Evolutionary conservation across 2,888 invertebrate species (phyloP).

Genomic region (Notodonta dromedarius): DNA sequence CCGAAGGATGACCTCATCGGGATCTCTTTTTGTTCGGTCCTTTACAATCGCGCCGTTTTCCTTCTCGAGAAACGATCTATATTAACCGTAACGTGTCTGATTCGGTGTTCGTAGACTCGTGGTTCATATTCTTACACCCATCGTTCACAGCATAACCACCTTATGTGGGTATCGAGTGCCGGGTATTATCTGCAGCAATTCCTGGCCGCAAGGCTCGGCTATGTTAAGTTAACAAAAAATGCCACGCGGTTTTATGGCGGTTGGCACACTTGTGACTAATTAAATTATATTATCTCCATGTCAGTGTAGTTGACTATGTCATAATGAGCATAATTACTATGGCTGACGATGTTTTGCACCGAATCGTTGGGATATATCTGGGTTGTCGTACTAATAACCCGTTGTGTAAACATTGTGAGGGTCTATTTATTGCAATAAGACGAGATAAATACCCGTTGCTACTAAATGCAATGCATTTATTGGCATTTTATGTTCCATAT

Average conservation of each 20-base stretch:
- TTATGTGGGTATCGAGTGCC: not conserved
- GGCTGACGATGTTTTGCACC: constrained; percentile 23
- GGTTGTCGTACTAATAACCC: not conserved
- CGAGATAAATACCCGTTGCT: constrained; percentile 8
- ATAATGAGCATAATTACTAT: constrained; percentile 35
- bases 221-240: constrained; percentile 18
- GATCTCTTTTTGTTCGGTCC: constrained; percentile 51
- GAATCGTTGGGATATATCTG: constrained; percentile 15
- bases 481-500: no score
- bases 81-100: not conserved
- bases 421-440: constrained; percentile 12
- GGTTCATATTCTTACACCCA: constrained; percentile 4
- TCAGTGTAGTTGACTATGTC: constrained; percentile 26
- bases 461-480: no score
- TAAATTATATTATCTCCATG: constrained; percentile 44
- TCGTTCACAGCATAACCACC: constrained; percentile 2
- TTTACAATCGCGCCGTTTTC: constrained; percentile 40
- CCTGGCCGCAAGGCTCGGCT: not conserved
- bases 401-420: not conserved
- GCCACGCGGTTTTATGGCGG: constrained; percentile 20
- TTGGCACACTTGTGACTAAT: constrained; percentile 38
- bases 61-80: constrained; percentile 23
- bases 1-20: constrained; percentile 72
- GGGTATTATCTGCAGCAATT: not conserved
- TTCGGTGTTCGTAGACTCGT: not conserved